phyloP scores from a whole-genome alignment of 2,888 invertebrate species.

The Sacculina carcini region DNA sequence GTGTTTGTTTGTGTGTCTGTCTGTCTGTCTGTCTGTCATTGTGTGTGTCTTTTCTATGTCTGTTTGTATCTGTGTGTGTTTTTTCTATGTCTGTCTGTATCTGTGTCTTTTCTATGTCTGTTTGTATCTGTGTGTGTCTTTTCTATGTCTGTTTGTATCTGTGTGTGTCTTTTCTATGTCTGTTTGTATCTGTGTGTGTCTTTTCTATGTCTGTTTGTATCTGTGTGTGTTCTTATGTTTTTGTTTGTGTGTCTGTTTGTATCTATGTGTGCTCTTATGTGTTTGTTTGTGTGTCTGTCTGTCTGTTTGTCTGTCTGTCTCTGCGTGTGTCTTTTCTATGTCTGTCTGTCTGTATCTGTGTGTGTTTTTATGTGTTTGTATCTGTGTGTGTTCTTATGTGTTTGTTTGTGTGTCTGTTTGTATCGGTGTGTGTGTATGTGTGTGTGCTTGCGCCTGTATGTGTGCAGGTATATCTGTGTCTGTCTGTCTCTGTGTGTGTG shows the following conservation, averaged over 20 bases:
- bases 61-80: no score
- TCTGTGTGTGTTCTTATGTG: background rate
- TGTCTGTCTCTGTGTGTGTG: background rate
- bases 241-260: no score
- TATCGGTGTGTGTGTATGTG: background rate
- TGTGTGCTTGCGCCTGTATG: background rate
- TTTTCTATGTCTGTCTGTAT: background rate
- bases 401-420: background rate
- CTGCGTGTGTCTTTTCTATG: background rate
- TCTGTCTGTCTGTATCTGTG: background rate
- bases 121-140: slow-evolving; percentile 4
- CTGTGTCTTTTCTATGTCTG: no score
- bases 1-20: background rate
- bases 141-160: background rate
- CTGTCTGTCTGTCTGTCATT: background rate
- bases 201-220: background rate
- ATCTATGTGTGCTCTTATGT: background rate
- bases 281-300: background rate
- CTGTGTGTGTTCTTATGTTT: background rate
- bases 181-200: background rate
- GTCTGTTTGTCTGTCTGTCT: background rate
- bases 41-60: background rate
- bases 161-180: background rate
- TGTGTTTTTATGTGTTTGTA: background rate
- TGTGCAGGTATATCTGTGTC: background rate